These are phyloP conservation scores for Enhydra lutris DNA, from an alignment of 2,113 vertebrate genomes.

Conservation along the genomic window DNA sequence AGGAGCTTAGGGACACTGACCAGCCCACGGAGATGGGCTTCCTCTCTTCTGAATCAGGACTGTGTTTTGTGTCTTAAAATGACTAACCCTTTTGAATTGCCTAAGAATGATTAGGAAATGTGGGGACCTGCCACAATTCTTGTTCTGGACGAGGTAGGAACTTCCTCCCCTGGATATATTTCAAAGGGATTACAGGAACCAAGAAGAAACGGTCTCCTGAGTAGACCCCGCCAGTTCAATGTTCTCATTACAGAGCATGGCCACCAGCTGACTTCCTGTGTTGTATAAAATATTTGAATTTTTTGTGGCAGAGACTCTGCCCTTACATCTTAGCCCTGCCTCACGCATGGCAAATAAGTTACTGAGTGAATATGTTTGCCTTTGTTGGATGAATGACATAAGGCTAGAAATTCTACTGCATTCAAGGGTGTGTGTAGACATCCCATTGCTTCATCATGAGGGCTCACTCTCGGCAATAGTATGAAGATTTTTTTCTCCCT, in stretches of 20 bases:
- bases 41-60: neutral
- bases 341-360: no score
- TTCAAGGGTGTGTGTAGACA: neutral
- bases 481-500: neutral
- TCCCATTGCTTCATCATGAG: neutral
- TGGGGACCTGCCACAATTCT: neutral
- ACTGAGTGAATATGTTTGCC: neutral
- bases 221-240: accelerated
- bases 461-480: no score
- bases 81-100: neutral
- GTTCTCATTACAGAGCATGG: neutral
- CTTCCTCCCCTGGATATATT: neutral
- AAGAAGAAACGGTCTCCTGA: accelerated
- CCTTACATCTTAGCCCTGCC: neutral
- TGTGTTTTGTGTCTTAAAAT: neutral
- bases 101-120: neutral
- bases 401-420: neutral
- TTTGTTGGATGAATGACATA: neutral
- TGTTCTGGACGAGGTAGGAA: neutral
- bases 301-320: neutral
- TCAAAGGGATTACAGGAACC: neutral
- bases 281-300: neutral
- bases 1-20: accelerated
- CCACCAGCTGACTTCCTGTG: neutral
- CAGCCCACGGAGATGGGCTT: no score